Evolutionary conservation across 2,113 vertebrate species (phyloP), one percentile per base, ranked within the genome.

Genomic region (Trematocara nigrifrons): DNA sequence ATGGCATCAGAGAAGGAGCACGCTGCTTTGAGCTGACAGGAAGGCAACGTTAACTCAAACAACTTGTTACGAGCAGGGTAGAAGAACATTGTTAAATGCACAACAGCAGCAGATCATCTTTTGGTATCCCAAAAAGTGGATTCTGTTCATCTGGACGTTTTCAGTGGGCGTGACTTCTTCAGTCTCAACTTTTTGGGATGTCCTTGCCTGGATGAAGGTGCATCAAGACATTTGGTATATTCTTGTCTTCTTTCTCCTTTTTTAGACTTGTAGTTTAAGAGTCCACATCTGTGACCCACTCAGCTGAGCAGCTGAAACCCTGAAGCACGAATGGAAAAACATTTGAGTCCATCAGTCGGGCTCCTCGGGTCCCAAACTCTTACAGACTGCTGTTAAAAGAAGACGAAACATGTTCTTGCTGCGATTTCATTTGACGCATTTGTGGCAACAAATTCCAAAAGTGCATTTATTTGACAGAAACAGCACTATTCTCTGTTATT

Each of bases 401-500:
- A 38, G 35, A 40, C 6, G 2, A 12, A 12, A 42, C n/a, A 5
- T 9, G 64, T 40, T 69, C 5, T 40, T 22, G 7, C 38, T 69
- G 64, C 59, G 0, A n/a, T n/a, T 38, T 20, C 1, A 3, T 38
- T 5, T 11, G 3, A 1, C 9, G n/a, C 5, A 38, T 64, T 35
- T 64, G 31, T 7, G 59, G 2, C 31, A 64, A 61, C 31, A 64
- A 38, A 66, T 66, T 1, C 33, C 35, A 38, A 64, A 64, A 40
- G 18, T 40, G 10, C 6, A 5, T 40, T 66, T 40, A 66, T 66
- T 3, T 40, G 18, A 20, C 33, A 40, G 40, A 42, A 0, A 71
- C 38, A 0, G n/a, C 12, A 1, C 7, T 26, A 45, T 16, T 26
- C 26, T 3, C 61, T 40, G n/a, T 0, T 66, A 0, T 66, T 40